phyloP scores from a whole-genome alignment of 2,113 vertebrate species.

The Pantherophis guttatus region DNA sequence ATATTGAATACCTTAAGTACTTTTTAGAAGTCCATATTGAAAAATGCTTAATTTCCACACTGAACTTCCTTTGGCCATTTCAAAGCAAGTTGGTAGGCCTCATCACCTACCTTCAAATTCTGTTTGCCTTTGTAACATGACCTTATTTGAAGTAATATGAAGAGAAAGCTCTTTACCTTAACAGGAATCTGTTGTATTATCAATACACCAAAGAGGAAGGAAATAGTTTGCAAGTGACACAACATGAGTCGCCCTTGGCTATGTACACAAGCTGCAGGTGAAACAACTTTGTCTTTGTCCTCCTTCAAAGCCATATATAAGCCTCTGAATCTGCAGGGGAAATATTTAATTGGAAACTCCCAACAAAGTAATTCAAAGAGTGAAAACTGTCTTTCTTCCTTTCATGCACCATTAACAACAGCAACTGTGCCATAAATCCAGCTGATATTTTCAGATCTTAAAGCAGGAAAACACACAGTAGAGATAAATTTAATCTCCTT shows the following conservation, averaged over 20 bases:
- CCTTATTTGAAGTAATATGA: constrained; percentile 56
- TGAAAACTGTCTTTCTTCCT: constrained; percentile 32
- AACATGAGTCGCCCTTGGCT: constrained; percentile 58
- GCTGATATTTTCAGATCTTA: constrained; percentile 18
- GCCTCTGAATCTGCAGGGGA: constrained; percentile 31
- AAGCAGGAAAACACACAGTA: neutral
- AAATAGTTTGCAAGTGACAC: constrained; percentile 70
- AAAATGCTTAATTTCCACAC: neutral
- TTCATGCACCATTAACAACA: neutral
- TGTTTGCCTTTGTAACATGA: constrained; percentile 54
- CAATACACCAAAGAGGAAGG: constrained; percentile 68
- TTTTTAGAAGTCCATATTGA: neutral
- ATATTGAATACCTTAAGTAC: too few relatives aligned
- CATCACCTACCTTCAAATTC: constrained; percentile 1
- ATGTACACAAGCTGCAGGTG: constrained; percentile 62
- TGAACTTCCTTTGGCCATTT: neutral
- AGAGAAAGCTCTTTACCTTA: constrained; percentile 53
- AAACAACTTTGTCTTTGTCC: constrained; percentile 40
- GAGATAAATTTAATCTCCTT: neutral
- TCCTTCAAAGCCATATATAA: constrained; percentile 22
- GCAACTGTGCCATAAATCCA: neutral
- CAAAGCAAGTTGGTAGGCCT: neutral
- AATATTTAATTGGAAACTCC: constrained; percentile 51
- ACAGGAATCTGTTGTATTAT: constrained; percentile 61
- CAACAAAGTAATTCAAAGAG: constrained; percentile 42